Percentiles rank a stretch among this genome's conserved stretches.
These are phyloP conservation scores for Cheracebus regulus DNA, from an alignment of 2,797 vertebrate genomes.

Conservation along the genomic window DNA sequence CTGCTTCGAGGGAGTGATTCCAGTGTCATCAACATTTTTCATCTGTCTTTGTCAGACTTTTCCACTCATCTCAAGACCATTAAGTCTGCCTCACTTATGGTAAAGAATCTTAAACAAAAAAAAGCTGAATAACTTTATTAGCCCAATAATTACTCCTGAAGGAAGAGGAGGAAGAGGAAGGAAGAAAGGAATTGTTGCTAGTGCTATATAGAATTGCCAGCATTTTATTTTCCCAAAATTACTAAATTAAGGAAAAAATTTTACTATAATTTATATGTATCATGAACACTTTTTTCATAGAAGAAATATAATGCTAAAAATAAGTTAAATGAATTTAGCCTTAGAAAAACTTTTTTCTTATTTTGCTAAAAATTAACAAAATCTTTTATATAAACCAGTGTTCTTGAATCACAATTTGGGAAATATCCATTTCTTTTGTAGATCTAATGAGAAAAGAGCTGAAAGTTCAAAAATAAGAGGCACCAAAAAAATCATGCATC, in stretches of 20 bases:
- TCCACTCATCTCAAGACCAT: background rate
- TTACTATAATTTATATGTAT: background rate
- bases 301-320: background rate
- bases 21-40: background rate
- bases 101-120: background rate
- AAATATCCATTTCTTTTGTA: background rate
- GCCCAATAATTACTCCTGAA: background rate
- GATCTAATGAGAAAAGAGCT: background rate
- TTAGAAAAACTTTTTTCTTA: background rate
- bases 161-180: background rate
- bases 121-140: background rate
- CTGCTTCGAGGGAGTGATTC: background rate
- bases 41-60: background rate
- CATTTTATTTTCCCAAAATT: background rate
- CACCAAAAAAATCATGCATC: background rate
- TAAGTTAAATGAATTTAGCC: background rate
- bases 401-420: background rate
- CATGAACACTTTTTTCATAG: background rate
- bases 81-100: background rate
- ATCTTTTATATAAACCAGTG: background rate
- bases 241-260: background rate
- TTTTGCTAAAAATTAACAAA: slow-evolving; percentile 21
- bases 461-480: background rate
- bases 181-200: background rate
- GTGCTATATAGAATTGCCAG: background rate